phyloP scores from a whole-genome alignment of 2,113 vertebrate species.

The Marcusenius ussheri region DNA sequence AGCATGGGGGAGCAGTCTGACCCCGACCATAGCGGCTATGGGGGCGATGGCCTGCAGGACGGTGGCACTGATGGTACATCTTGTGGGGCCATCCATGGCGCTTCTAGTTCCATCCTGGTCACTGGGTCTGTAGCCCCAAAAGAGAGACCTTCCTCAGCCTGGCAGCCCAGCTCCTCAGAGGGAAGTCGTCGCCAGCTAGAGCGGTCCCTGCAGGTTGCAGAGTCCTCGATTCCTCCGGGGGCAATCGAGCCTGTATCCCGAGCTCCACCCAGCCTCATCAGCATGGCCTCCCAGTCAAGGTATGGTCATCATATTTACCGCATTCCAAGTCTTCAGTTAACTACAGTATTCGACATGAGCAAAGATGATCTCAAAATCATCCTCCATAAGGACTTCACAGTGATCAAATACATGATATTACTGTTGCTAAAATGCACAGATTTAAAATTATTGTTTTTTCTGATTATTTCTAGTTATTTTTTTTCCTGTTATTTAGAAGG shows the following conservation, averaged over 20 bases:
- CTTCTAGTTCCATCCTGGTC: constrained; percentile 73
- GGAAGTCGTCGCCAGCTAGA: constrained; percentile 76
- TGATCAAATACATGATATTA: background rate
- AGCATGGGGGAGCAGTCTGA: constrained; percentile 76
- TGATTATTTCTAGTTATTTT: background rate
- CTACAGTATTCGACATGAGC: background rate
- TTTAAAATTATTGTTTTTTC: background rate
- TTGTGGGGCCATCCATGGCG: constrained; percentile 78
- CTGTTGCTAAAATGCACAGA: background rate
- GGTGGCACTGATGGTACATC: constrained; percentile 90
- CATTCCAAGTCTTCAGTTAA: background rate
- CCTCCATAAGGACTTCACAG: background rate
- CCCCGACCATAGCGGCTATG: constrained; percentile 79
- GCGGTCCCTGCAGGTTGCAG: constrained; percentile 66
- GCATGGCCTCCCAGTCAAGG: constrained; percentile 81
- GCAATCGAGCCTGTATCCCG: constrained; percentile 70
- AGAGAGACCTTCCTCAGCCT: constrained; percentile 81
- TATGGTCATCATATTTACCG: constrained; percentile 30
- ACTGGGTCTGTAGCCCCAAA: constrained; percentile 63
- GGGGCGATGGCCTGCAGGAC: constrained; percentile 76
- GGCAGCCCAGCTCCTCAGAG: constrained; percentile 75
- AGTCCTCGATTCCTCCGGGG: constrained; percentile 69
- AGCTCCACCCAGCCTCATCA: constrained; percentile 83
- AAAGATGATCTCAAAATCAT: background rate
- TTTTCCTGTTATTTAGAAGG: background rate